Percentiles rank a stretch among this genome's conserved stretches.
Conservation (phyloP, 1,140 invertebrate species). For the Hylyphantes graminicola region DNA sequence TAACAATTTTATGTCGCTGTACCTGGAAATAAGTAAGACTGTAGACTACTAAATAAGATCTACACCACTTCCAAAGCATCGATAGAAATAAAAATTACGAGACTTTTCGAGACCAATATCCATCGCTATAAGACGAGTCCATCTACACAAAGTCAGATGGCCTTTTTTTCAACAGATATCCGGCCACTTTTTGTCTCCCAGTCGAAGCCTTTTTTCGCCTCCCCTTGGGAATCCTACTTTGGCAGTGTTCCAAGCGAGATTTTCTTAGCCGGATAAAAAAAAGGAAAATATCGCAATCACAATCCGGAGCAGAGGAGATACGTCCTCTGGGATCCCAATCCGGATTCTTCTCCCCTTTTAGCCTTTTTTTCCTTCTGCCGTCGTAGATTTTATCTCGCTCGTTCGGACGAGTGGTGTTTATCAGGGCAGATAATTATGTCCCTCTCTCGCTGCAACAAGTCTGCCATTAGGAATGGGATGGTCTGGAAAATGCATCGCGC, state of each 20-base stretch:
- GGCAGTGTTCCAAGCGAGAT: constrained; percentile 42
- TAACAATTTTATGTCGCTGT: too few species aligned
- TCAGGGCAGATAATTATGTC: constrained; percentile 15
- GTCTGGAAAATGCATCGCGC: neutral
- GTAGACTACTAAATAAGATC: too few species aligned
- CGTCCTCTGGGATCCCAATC: constrained; percentile 27
- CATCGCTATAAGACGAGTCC: constrained; percentile 7
- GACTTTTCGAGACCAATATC: constrained; percentile 23
- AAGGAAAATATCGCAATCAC: constrained; percentile 23
- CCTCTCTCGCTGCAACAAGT: constrained; percentile 32
- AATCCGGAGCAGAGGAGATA: constrained; percentile 37
- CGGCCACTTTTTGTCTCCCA: constrained; percentile 26
- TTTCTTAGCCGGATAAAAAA: constrained; percentile 10
- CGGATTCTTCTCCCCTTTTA: constrained; percentile 2
- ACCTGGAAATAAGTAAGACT: too few species aligned
- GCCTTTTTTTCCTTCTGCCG: neutral
- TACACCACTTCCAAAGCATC: too few species aligned
- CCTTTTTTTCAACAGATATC: neutral
- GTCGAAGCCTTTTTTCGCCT: constrained; percentile 29
- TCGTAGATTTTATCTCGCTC: constrained; percentile 2
- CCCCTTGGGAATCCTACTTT: constrained; percentile 32
- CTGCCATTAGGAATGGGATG: neutral
- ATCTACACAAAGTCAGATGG: constrained; percentile 26
- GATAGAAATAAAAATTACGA: too few species aligned
- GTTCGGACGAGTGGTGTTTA: constrained; percentile 9